phyloP scores from a whole-genome alignment of 2,888 invertebrate species.

The Augiades crinisus region DNA sequence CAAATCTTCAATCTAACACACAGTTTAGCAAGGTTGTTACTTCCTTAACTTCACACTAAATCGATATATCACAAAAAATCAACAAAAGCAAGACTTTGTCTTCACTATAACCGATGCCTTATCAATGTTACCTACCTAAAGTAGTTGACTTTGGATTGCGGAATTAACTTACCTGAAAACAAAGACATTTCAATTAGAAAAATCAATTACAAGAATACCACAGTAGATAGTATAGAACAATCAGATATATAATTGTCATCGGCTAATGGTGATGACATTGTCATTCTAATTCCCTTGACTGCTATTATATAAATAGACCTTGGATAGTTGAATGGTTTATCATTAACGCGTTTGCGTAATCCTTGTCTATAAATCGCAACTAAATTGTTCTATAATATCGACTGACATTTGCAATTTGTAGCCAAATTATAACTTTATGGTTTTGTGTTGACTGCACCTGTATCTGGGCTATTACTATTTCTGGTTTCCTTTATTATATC shows the following conservation, averaged over 20 bases:
- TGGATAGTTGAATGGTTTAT: background rate
- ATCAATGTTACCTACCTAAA: background rate
- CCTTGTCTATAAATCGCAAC: background rate
- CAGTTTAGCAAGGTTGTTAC: no score
- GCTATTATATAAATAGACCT: background rate
- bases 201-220: background rate
- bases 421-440: no score
- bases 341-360: background rate
- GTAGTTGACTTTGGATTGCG: constrained; percentile 6
- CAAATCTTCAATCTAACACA: no score
- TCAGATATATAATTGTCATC: constrained; percentile 1
- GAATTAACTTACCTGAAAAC: constrained; percentile 20
- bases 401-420: no score
- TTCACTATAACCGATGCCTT: background rate
- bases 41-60: no score
- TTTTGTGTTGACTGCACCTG: no score
- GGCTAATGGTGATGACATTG: background rate
- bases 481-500: no score
- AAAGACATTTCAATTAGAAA: constrained; percentile 8
- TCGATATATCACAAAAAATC: background rate
- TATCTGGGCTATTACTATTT: no score
- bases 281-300: background rate
- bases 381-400: background rate
- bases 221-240: background rate
- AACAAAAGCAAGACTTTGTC: no score